phyloP scores from a whole-genome alignment of 37 sponge, comb jelly and placozoan species.

The Oopsacas minuta region DNA sequence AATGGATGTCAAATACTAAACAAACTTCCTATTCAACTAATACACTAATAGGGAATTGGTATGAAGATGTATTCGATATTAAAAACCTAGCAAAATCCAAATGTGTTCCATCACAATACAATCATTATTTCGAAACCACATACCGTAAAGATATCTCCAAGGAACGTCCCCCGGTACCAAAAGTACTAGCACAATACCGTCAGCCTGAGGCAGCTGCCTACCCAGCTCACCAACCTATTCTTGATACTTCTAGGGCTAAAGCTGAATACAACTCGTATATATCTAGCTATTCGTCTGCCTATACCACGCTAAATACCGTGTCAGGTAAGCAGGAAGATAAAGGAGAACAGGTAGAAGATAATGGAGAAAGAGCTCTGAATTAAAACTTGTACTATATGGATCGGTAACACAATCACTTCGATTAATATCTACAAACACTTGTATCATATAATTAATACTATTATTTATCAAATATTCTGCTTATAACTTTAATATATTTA shows the following conservation, averaged over 20 bases:
- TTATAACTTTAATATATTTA: too few species aligned
- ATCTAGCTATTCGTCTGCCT: constrained; percentile 45
- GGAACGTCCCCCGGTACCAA: background rate
- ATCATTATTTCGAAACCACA: constrained; percentile 62
- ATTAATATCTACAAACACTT: too few species aligned
- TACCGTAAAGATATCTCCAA: constrained; percentile 34
- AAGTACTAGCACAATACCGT: background rate
- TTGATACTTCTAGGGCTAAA: constrained; percentile 54
- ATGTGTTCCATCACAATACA: constrained; percentile 63
- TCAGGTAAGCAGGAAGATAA: too few species aligned
- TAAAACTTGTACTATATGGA: too few species aligned
- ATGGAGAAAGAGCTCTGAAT: too few species aligned
- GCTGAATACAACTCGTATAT: constrained; percentile 40
- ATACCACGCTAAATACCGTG: too few species aligned
- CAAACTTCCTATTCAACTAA: constrained; percentile 36
- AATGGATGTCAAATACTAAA: constrained; percentile 12
- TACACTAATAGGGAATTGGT: constrained; percentile 84
- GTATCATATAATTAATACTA: too few species aligned
- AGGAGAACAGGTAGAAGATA: too few species aligned
- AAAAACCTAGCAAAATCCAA: constrained; percentile 24
- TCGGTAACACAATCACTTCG: too few species aligned
- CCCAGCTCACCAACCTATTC: constrained; percentile 63
- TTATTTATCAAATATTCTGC: too few species aligned
- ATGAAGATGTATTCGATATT: constrained; percentile 70
- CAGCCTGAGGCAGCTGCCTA: constrained; percentile 35